Conservation (phyloP, 2,797 vertebrate genomes). For the Ceyx erithaca region DNA sequence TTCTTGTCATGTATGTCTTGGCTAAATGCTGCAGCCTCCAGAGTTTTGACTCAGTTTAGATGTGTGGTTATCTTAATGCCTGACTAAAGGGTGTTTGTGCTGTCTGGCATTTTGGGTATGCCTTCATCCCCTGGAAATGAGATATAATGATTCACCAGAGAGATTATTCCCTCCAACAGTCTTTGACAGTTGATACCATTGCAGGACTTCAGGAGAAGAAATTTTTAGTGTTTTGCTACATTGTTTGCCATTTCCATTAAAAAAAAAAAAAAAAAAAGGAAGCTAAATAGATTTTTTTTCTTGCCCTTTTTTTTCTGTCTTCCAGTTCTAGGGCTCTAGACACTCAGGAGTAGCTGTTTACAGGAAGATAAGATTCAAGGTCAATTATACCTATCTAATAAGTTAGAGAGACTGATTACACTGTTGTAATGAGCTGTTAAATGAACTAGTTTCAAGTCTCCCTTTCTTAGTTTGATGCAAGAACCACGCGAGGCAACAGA, state of each 20-base stretch:
- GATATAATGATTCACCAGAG: not conserved
- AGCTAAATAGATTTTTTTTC: rapidly evolving
- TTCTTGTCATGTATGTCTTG: not conserved
- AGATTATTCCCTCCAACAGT: not conserved
- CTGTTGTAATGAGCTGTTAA: not conserved
- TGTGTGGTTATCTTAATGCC: not conserved
- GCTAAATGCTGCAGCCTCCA: not conserved
- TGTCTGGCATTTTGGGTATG: not conserved
- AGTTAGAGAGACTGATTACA: not conserved
- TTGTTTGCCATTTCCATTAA: not conserved
- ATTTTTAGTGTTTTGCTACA: not conserved
- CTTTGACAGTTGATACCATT: not conserved
- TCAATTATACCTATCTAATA: not conserved
- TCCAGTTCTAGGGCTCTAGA: not conserved
- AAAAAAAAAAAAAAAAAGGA: not conserved
- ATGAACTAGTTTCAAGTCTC: not conserved
- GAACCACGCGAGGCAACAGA: not conserved
- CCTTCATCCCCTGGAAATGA: not conserved
- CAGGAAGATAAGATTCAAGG: not conserved
- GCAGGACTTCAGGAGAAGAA: not conserved
- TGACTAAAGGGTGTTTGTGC: not conserved
- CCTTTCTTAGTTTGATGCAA: not conserved
- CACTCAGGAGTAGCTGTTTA: not conserved
- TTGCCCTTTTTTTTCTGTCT: not conserved
- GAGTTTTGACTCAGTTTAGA: not conserved